Evolutionary conservation across 1,140 invertebrate species (phyloP), one percentile per base, ranked within the genome.

Genomic region (Drosophila bipectinata): DNA sequence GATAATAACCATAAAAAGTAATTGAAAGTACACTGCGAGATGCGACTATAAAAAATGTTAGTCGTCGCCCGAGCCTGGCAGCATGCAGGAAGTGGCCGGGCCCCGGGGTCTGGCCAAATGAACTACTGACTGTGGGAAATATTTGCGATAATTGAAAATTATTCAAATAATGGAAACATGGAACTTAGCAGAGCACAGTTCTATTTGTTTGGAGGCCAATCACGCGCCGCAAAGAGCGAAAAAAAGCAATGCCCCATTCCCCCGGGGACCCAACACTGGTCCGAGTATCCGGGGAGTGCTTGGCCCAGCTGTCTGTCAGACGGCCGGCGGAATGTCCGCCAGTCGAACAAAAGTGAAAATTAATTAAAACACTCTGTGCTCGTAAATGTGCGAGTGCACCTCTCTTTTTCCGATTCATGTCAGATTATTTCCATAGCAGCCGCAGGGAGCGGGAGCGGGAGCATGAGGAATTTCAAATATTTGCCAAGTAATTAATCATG

Each of bases 401-500:
- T 67, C 39, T 52, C 44, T 71, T 69, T 34, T 49, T 59, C 32
- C 34, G 47, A 56, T 73, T 59, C 56, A 37, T 37, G 34, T 80
- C 49, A 62, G 61, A 37, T 56, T 7, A 73, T 51, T 64, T 66
- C 52, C 49, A 84, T 80, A 44, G 63, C 30, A 37, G 37, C 34
- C 9, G 51, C 41, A 28, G 26, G 5, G 21, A 21, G 26, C 26
- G 21, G 21, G 21, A 32, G 57, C 41, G 9, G 26, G 30, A 5
- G 14, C 12, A 12, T 21, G 56, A 44, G 8, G 30, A 41, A 71
- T 60, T 61, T 64, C 74, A 87, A 85, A 87, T 87, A 85, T 85
- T 85, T 85, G 74, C 64, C 64, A 72, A 87, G 82, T 87, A 85
- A 85, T 87, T 85, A 87, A 85, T 85, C 82, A 85, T 84, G 77